These are phyloP conservation scores for Agriopis leucophaearia DNA, from an alignment of 2,888 invertebrate species.

Conservation along the genomic window DNA sequence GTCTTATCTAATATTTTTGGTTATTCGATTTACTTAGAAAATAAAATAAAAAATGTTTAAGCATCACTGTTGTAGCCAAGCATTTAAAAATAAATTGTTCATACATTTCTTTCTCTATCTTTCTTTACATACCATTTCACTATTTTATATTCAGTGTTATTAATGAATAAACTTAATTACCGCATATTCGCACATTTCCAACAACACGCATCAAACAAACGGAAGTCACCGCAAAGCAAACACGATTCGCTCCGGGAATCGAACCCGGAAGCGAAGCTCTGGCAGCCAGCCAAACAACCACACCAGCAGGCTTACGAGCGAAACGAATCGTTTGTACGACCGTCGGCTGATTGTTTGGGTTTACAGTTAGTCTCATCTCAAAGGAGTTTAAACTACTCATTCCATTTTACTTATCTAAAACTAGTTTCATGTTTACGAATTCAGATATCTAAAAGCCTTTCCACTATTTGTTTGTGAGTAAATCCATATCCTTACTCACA, in stretches of 20 bases:
- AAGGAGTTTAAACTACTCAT: neutral
- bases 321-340: conserved; percentile 25
- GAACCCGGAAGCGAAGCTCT: conserved; percentile 56
- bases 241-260: conserved; percentile 49
- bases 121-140: neutral
- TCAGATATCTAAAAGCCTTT: neutral
- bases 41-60: no score
- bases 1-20: no score
- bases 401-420: neutral
- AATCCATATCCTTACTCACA: no score
- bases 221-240: conserved; percentile 43
- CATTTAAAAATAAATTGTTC: no score
- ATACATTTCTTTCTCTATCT: neutral
- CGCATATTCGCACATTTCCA: conserved; percentile 6
- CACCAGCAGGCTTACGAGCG: conserved; percentile 23
- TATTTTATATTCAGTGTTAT: neutral
- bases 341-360: conserved; percentile 24
- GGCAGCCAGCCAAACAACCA: conserved; percentile 51
- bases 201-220: conserved; percentile 18
- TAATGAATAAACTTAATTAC: neutral
- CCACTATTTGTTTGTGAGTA: no score
- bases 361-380: conserved; percentile 24
- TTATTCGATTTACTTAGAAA: no score
- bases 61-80: no score
- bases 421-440: neutral